Evolutionary conservation across 1,140 invertebrate genomes (phyloP), one percentile per base, ranked within the genome.

Genomic region (Eciton burchellii): DNA sequence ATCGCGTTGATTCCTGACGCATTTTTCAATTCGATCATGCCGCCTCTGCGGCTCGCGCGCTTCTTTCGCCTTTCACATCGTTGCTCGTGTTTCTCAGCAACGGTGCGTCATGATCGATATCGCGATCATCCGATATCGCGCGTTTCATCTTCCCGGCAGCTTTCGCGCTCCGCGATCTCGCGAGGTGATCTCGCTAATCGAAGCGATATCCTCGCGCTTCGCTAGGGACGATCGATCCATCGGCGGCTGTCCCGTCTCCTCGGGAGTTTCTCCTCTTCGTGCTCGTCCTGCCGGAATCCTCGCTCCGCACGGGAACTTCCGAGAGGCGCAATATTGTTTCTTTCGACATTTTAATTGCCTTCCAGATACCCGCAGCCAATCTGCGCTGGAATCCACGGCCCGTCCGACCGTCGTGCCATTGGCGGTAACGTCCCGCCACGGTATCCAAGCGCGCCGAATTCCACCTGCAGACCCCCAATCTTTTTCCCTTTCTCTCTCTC

Each of bases 321-420:
- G 83, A 81, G 83, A 81, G 76, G 59, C 81, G 82, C 82, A 89
- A 86, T 90, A 89, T 87, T 74, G 87, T 86, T 89, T 88, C 84
- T 89, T 90, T 85, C 82, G 85, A 87, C 83, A 77, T 77, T 88
- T 86, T 90, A 90, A 90, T 88, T 89, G 74, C 83, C 82, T 85
- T 70, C 66, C 54, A 70, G 85, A 84, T 87, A 71, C 73, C 74
- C 60, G 77, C 65, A 63, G 73, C 82, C 70, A 62, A 60, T 82
- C 49, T 62, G 29, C 49, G 47, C n/a, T 52, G 77, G 77, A 81
- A 81, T 81, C 77, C 68, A 71, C 24, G 21, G 29, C 62, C 59
- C 65, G 74, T 73, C 65, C 62, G 35, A 72, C 65, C 54, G 68
- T 85, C 76, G 84, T 86, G 66, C 49, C 76, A 47, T 63, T 49